These are phyloP conservation scores for Mnemiopsis leidyi DNA, from an alignment of 37 sponge, comb jelly and placozoan genomes.

Conservation along the genomic window DNA sequence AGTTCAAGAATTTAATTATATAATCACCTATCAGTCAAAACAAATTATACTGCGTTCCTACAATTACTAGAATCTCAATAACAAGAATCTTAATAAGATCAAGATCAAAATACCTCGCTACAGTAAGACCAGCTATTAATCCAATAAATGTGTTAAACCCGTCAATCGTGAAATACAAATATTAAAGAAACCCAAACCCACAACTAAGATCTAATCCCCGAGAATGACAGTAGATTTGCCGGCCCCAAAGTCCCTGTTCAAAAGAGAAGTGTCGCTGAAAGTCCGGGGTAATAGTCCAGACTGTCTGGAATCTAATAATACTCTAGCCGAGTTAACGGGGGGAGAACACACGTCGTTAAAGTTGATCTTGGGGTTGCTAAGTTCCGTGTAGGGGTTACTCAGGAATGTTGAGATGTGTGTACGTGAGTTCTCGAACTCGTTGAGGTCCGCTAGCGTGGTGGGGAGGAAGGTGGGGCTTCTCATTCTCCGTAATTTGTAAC, in stretches of 20 bases:
- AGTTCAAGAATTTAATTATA: too few species aligned
- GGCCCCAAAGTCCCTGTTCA: conserved; percentile 36
- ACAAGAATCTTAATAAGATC: too few species aligned
- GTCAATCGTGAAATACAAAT: too few species aligned
- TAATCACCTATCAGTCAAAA: too few species aligned
- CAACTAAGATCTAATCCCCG: not conserved
- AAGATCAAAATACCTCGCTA: too few species aligned
- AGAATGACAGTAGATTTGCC: not conserved
- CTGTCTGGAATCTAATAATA: not conserved
- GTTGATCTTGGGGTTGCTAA: conserved; percentile 12
- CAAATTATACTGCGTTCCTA: too few species aligned
- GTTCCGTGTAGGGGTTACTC: not conserved
- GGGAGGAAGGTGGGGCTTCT: conserved; percentile 6
- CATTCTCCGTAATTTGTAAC: conserved; percentile 2
- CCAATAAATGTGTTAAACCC: too few species aligned
- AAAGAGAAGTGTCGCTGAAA: conserved; percentile 26
- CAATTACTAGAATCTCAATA: too few species aligned
- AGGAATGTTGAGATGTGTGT: not conserved
- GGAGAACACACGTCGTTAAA: conserved; percentile 43
- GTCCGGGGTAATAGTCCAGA: conserved; percentile 18
- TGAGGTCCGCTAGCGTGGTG: conserved; percentile 20
- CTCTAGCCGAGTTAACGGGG: not conserved
- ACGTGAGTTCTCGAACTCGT: not conserved
- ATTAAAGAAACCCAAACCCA: not conserved
- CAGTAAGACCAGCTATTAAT: too few species aligned